Percentiles rank a stretch among this genome's conserved stretches.
Conservation (phyloP, 2,113 vertebrate species). For the Pelecanus crispus region DNA sequence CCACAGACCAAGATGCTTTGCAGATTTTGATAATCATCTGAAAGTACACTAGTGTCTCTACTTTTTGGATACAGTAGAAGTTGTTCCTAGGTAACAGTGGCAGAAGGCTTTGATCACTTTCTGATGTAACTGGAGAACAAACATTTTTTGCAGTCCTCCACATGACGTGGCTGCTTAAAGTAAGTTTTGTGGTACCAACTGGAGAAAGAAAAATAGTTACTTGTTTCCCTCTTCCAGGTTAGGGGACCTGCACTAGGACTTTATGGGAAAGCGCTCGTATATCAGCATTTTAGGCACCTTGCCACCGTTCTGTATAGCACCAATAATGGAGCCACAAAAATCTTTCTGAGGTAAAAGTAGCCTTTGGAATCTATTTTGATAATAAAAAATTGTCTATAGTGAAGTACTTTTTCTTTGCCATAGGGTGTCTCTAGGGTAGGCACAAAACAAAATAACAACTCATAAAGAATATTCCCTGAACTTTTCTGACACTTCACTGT, state of each 20-base stretch:
- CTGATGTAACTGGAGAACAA: background rate
- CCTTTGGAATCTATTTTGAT: background rate
- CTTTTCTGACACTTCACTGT: background rate
- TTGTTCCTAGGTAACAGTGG: slow-evolving; percentile 7
- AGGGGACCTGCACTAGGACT: background rate
- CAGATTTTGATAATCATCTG: slow-evolving; percentile 63
- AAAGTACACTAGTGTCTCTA: slow-evolving; percentile 48
- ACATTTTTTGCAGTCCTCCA: background rate
- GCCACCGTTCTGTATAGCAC: background rate
- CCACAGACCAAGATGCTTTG: slow-evolving; percentile 43
- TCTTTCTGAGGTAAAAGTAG: background rate
- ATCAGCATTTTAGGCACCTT: background rate
- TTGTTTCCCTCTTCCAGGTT: background rate
- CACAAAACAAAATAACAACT: background rate
- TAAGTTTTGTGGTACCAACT: background rate
- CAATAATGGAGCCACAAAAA: background rate
- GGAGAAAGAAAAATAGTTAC: background rate
- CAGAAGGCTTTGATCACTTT: slow-evolving; percentile 1
- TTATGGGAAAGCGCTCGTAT: background rate
- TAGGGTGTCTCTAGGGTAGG: background rate
- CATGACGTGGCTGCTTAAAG: background rate
- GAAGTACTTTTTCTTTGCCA: background rate
- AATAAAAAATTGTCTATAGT: background rate
- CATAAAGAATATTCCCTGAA: background rate
- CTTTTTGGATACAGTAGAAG: background rate